Base-by-base conservation (phyloP, 2,113 vertebrate species). In the Cavia aperea region DNA sequence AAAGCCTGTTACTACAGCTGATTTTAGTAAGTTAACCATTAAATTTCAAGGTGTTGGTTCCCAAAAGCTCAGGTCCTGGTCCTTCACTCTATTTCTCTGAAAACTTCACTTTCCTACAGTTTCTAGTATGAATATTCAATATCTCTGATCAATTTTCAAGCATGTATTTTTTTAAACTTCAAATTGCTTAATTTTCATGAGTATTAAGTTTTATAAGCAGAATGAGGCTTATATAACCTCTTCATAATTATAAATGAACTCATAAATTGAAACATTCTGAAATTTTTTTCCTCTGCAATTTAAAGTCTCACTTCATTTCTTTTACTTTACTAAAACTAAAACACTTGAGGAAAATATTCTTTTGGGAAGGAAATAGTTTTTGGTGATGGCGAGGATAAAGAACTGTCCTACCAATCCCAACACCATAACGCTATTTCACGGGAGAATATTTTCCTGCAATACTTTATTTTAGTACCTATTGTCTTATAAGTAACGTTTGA, bases 181-280 rank as follows among this genome's bases (percentile, higher is more conserved):
- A 81, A 95, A 88, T 1, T 79, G 54, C 19, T 70, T 56, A 36
- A 92, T 94, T 93, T 95, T 90, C 51, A 84, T 9, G 9, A 82
- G 9, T 62, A 66, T 79, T 5, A 1, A 85, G 0, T 65, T 68
- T 90, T 72, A 60, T 1, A 68, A 8, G 36, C 3, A 43, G 0
- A 87, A 83, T 4, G 60, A 36, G 33, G 60, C 51, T 54, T 54
- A 54, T 29, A 86, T 95, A 68, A 56, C 43, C 56, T 95, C 5
- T 95, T 96, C 70, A 75, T 91, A 89, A 89, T 92, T 93, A 72
- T 81, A 92, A 95, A 89, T 96, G 83, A 95, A 92, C 94, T 93
- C 72, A 29, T 79, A 90, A 96, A 93, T 81, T 94, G 85, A 94
- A 88, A 81, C 29, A 83, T 77, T 95, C 84, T 90, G 65, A 94